Evolutionary conservation across 2,888 invertebrate genomes (phyloP).

Genomic region (Platycheirus albimanus): DNA sequence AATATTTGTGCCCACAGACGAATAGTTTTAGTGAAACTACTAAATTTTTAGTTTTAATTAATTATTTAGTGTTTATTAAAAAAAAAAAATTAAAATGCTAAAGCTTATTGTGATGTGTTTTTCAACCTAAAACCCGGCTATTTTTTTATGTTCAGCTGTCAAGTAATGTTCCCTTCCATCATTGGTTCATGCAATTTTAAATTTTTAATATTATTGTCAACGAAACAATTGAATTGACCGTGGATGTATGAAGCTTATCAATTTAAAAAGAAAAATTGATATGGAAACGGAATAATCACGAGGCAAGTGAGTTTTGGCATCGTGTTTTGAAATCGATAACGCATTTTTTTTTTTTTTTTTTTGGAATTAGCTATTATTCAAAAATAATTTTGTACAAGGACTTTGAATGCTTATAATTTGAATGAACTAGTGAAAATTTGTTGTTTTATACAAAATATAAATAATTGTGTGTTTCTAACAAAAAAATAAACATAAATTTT

Average conservation of each 20-base stretch:
- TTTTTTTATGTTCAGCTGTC: constrained; percentile 16
- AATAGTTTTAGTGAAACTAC: constrained; percentile 21
- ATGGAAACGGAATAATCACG: constrained; percentile 47
- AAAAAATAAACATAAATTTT: no score
- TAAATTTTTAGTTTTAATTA: constrained; percentile 54
- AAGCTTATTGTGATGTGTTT: no score
- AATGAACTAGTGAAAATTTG: no score
- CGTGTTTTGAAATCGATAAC: constrained; percentile 15
- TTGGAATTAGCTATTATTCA: no score
- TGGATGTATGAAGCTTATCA: constrained; percentile 54
- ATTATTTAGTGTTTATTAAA: constrained; percentile 12
- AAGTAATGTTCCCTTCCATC: constrained; percentile 11
- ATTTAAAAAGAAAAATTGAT: constrained; percentile 32
- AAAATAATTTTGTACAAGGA: no score
- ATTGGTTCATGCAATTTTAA: constrained; percentile 5
- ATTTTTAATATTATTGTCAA: constrained; percentile 48
- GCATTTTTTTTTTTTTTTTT: no score
- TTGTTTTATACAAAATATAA: no score
- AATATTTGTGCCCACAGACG: constrained; percentile 16
- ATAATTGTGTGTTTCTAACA: no score
- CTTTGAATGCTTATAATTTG: no score
- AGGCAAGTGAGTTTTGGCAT: constrained; percentile 55
- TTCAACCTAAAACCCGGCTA: no score
- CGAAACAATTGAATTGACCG: constrained; percentile 71
- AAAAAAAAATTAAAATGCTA: no score